These are phyloP conservation scores for Drosophila ironensis DNA, from an alignment of 1,140 invertebrate genomes.

Conservation along the genomic window DNA sequence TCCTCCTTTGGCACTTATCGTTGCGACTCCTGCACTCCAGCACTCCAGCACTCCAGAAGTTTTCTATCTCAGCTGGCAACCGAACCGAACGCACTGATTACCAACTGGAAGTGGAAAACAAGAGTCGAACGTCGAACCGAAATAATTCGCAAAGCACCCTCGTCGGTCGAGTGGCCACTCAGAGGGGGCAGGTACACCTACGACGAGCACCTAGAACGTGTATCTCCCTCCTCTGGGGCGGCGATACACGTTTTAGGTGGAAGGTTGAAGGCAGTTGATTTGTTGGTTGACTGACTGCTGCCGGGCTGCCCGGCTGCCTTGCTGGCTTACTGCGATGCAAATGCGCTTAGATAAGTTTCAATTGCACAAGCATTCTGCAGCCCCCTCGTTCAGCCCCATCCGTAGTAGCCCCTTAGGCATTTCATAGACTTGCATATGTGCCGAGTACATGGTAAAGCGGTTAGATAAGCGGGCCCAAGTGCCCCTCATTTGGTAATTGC, in stretches of 20 bases:
- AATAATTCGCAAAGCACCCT: not conserved
- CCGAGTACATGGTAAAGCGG: not conserved
- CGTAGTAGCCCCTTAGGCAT: not conserved
- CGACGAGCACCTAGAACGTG: too few species aligned
- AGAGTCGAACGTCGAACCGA: not conserved
- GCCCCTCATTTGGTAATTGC: conserved; percentile 36
- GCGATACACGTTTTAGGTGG: too few species aligned
- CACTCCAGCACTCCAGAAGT: not conserved
- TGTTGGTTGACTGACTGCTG: not conserved
- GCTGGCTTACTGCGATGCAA: conserved; percentile 23
- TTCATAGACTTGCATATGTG: not conserved
- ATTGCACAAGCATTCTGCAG: conserved; percentile 48
- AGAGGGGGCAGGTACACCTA: too few species aligned
- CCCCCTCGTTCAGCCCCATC: not conserved
- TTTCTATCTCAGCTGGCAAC: not conserved
- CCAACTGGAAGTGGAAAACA: not conserved
- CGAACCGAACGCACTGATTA: not conserved
- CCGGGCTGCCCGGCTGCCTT: not conserved
- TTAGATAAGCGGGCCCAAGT: conserved; percentile 35
- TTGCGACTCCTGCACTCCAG: not conserved
- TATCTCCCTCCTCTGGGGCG: not conserved
- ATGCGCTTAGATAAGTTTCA: conserved; percentile 47
- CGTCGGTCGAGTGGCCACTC: not conserved
- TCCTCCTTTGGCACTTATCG: too few species aligned
- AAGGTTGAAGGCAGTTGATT: not conserved